Conservation (phyloP, 2,113 vertebrate genomes). For the Caloenas nicobarica region DNA sequence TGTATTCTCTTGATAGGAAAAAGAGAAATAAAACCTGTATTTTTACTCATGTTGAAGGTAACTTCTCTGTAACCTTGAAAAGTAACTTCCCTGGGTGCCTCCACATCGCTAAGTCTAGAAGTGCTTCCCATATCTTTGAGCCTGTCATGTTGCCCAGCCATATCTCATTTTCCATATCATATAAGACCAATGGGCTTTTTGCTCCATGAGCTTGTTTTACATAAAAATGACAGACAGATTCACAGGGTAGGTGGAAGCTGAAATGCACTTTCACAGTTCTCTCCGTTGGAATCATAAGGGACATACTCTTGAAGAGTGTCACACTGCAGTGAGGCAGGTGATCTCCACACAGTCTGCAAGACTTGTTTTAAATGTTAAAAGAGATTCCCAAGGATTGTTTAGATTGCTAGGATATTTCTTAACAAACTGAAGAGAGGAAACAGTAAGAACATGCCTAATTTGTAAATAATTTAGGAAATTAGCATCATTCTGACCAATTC, state of each 20-base stretch:
- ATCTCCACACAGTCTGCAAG: neutral
- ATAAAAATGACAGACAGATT: neutral
- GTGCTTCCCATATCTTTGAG: neutral
- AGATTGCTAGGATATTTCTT: conserved; percentile 1
- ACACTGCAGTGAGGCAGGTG: neutral
- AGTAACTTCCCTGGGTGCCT: neutral
- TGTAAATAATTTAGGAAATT: conserved; percentile 76
- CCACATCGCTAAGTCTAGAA: neutral
- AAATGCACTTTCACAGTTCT: neutral
- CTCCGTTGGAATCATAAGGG: rapidly evolving
- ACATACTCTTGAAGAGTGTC: neutral
- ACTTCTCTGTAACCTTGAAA: neutral
- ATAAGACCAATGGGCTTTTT: neutral
- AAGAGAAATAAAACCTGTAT: neutral
- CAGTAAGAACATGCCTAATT: conserved; percentile 63
- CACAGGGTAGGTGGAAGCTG: neutral
- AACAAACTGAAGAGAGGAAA: conserved; percentile 28
- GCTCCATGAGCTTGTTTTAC: neutral
- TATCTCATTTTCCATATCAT: neutral
- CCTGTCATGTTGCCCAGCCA: neutral
- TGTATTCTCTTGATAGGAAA: neutral
- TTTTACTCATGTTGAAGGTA: neutral
- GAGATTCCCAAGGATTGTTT: neutral
- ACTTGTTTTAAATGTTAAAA: neutral
- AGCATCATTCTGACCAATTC: conserved; percentile 73